Evolutionary conservation across 2,888 invertebrate genomes (phyloP).

Genomic region (Athrips mouffetella): DNA sequence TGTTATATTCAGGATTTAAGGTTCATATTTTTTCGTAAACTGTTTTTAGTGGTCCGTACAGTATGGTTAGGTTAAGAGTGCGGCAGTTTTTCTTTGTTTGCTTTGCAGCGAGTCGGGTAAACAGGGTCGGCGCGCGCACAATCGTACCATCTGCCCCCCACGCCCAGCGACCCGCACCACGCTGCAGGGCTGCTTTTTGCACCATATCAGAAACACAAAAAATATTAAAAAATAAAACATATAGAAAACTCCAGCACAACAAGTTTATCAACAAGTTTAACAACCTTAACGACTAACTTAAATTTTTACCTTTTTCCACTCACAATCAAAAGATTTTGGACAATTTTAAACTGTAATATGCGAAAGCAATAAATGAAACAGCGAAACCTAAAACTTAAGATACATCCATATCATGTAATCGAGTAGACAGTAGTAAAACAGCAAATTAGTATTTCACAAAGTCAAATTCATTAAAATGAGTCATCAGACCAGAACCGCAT

Average conservation of each 20-base stretch:
- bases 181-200: slow-evolving; percentile 32
- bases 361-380: too few species aligned
- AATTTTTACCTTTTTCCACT: too few species aligned
- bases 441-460: slow-evolving; percentile 1
- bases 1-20: too few species aligned
- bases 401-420: background rate
- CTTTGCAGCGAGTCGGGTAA: slow-evolving; percentile 43
- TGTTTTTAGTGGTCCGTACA: too few species aligned
- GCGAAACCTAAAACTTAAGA: background rate
- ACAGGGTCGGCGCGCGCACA: slow-evolving; percentile 42
- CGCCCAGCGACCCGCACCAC: slow-evolving; percentile 51
- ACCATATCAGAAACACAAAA: background rate
- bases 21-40: too few species aligned
- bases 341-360: too few species aligned
- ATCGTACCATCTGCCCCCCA: slow-evolving; percentile 54
- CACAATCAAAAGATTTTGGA: too few species aligned
- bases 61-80: slow-evolving; percentile 17
- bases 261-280: background rate
- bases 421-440: too few species aligned
- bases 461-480: slow-evolving; percentile 16
- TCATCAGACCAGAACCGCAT: slow-evolving; percentile 17
- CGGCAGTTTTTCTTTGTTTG: slow-evolving; percentile 31
- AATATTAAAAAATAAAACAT: background rate
- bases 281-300: too few species aligned
- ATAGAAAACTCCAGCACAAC: too few species aligned